Conservation (phyloP, 2,797 vertebrate species). For the Eulemur albifrons region DNA sequence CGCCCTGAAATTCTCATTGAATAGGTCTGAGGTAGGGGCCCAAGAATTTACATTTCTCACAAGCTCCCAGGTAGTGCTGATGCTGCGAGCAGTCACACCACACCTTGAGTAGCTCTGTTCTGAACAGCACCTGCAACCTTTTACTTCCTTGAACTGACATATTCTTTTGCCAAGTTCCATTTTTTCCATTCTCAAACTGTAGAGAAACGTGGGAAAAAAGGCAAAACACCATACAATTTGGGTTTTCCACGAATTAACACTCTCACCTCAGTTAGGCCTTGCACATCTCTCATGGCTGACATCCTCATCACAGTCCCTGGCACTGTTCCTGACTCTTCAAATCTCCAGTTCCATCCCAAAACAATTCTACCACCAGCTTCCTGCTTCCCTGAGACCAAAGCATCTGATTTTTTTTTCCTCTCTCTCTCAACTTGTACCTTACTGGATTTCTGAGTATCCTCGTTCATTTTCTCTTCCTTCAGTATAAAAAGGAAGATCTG, state of each 20-base stretch:
- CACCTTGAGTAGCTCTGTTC: not conserved
- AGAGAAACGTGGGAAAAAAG: not conserved
- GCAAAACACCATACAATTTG: not conserved
- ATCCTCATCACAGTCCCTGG: not conserved
- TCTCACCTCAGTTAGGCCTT: not conserved
- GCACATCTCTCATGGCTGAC: not conserved
- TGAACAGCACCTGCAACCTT: not conserved
- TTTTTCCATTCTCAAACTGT: not conserved
- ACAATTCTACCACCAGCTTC: not conserved
- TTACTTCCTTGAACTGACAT: not conserved
- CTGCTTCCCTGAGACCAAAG: not conserved
- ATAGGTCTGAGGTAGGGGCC: not conserved
- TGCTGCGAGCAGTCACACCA: not conserved
- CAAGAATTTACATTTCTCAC: not conserved
- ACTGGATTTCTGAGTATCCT: not conserved
- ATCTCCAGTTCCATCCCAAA: not conserved
- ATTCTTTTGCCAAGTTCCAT: not conserved
- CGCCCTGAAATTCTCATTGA: not conserved
- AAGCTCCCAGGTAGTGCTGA: not conserved
- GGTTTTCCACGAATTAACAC: not conserved
- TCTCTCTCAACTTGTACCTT: not conserved
- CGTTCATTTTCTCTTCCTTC: not conserved
- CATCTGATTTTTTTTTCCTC: not conserved
- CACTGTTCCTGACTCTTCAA: not conserved
- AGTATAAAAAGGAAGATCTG: not conserved